Evolutionary conservation across 35 echinoderm and acorn worm genomes (phyloP).

Genomic region (Nesometra sesokonis): DNA sequence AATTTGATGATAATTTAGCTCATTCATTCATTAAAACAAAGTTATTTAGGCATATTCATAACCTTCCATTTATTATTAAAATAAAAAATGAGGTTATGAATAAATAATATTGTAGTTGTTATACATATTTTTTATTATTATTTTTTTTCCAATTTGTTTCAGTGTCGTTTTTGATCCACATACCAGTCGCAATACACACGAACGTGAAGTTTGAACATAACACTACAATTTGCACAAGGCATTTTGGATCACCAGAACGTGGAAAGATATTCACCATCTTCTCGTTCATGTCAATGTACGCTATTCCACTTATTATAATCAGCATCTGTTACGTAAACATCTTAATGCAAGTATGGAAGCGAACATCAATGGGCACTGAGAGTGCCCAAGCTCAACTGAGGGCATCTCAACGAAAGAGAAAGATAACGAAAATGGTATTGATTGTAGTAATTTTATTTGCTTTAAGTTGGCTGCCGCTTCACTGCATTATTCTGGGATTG

Average conservation of each 20-base stretch:
- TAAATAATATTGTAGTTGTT: no score
- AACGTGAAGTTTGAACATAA: not conserved
- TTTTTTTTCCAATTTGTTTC: no score
- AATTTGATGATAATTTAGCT: no score
- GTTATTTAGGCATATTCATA: no score
- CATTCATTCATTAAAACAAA: no score
- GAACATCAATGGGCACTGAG: constrained; percentile 69
- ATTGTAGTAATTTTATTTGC: constrained; percentile 91
- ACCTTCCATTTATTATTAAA: no score
- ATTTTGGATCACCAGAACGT: constrained; percentile 17
- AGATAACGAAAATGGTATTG: constrained; percentile 85
- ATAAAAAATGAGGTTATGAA: no score
- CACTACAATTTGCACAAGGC: not conserved
- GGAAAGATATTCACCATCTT: constrained; percentile 28
- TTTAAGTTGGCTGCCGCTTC: constrained; percentile 72
- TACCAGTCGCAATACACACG: constrained; percentile 26
- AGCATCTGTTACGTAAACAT: constrained; percentile 73
- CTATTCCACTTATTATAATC: constrained; percentile 67
- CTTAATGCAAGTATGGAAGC: constrained; percentile 63
- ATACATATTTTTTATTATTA: no score
- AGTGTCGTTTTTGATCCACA: constrained; percentile 65
- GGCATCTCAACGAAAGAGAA: constrained; percentile 58
- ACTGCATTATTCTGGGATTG: constrained; percentile 22
- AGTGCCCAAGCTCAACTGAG: constrained; percentile 57
- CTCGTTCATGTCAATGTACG: constrained; percentile 50